Evolutionary conservation across 2,113 vertebrate genomes (phyloP).

Genomic region (Podocnemis expansa): DNA sequence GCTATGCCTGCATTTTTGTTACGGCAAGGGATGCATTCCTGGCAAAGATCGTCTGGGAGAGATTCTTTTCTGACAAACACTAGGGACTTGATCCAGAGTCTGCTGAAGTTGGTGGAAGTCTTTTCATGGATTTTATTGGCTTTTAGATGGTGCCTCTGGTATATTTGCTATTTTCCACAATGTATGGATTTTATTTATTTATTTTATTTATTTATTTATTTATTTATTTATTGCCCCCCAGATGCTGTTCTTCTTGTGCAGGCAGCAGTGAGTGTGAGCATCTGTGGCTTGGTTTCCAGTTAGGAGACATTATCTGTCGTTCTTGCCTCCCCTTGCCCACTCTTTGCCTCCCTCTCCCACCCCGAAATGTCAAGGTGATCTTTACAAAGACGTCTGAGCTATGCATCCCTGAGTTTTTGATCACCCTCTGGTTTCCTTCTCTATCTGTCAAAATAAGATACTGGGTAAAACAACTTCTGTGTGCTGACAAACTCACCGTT

Average conservation of each 20-base stretch:
- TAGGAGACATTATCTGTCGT: background rate
- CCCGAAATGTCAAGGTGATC: background rate
- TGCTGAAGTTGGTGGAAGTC: background rate
- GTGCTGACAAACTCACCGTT: slow-evolving; percentile 56
- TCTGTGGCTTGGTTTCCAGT: background rate
- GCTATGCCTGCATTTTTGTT: rapidly evolving
- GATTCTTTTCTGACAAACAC: background rate
- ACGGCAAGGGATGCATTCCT: background rate
- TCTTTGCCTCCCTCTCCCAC: background rate
- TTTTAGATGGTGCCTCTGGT: background rate
- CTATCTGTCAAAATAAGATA: background rate
- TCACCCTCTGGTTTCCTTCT: background rate
- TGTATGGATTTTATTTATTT: background rate
- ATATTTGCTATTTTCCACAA: background rate
- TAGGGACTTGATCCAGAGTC: background rate
- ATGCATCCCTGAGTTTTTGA: background rate
- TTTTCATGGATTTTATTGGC: background rate
- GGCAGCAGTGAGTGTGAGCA: rapidly evolving
- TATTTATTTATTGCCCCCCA: background rate
- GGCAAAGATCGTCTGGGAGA: background rate
- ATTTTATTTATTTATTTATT: too few relatives aligned
- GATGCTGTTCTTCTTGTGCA: background rate
- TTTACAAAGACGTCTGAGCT: background rate
- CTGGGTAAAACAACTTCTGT: background rate
- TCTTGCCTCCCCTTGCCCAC: background rate